Evolutionary conservation across 1,140 invertebrate species (phyloP).

Genomic region (Hyles vespertilio): DNA sequence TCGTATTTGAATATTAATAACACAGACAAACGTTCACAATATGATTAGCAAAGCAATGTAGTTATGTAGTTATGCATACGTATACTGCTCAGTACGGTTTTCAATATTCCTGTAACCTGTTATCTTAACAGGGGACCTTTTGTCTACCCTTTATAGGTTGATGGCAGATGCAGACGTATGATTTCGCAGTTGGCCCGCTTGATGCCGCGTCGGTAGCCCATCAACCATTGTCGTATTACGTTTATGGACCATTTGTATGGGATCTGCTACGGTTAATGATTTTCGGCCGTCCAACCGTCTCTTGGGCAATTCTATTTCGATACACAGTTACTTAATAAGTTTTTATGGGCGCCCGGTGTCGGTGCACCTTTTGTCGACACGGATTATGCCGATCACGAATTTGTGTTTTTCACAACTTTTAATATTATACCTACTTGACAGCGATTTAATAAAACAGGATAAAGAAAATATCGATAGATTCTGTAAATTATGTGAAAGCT

Average conservation of each 20-base stretch:
- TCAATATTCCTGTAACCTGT: neutral
- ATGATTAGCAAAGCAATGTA: too few relatives aligned
- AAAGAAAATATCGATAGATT: too few relatives aligned
- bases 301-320: slow-evolving; percentile 51
- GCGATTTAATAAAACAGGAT: neutral
- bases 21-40: slow-evolving; percentile 4
- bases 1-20: neutral
- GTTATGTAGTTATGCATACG: too few relatives aligned
- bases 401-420: slow-evolving; percentile 1
- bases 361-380: slow-evolving; percentile 4
- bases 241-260: slow-evolving; percentile 63
- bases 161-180: slow-evolving; percentile 15
- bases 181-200: slow-evolving; percentile 33
- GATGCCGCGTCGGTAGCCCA: slow-evolving; percentile 28
- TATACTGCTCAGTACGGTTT: too few relatives aligned
- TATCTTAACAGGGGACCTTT: neutral
- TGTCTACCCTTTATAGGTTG: neutral
- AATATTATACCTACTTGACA: neutral
- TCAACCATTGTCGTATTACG: slow-evolving; percentile 61
- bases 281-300: slow-evolving; percentile 38
- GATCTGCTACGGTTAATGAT: slow-evolving; percentile 62
- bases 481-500: too few relatives aligned
- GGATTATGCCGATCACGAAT: slow-evolving; percentile 6
- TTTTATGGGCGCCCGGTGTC: slow-evolving; percentile 28
- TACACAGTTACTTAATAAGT: slow-evolving; percentile 41